Percentiles rank a stretch among this genome's conserved stretches.
Evolutionary conservation across 2,888 invertebrate genomes (phyloP).

Genomic region (Nomada hirtipes): DNA sequence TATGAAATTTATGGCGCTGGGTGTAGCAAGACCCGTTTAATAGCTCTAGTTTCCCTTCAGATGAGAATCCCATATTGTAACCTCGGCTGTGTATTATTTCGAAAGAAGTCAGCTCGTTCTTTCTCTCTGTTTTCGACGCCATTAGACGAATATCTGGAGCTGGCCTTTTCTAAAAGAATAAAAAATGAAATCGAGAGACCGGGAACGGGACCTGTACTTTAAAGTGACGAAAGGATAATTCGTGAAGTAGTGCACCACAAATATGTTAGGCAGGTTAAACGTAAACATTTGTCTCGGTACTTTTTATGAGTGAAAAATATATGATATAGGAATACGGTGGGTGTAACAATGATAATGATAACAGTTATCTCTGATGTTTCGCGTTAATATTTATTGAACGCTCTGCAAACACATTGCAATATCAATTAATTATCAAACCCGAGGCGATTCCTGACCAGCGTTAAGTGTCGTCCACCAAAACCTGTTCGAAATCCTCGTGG

Average conservation of each 20-base stretch:
- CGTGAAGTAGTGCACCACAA: too few species aligned
- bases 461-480: slow-evolving; percentile 17
- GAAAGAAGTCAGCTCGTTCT: slow-evolving; percentile 37
- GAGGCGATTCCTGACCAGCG: slow-evolving; percentile 7
- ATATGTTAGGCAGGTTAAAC: too few species aligned
- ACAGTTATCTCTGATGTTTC: too few species aligned
- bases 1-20: slow-evolving; percentile 55
- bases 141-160: not conserved
- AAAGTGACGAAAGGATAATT: too few species aligned
- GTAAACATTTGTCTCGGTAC: too few species aligned
- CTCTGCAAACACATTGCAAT: not conserved
- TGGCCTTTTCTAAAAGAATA: too few species aligned
- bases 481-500: slow-evolving; percentile 30
- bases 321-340: too few species aligned
- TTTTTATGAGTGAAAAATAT: too few species aligned
- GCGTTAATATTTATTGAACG: too few species aligned
- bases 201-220: too few species aligned
- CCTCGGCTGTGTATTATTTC: slow-evolving; percentile 51
- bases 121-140: not conserved
- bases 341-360: too few species aligned
- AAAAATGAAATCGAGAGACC: too few species aligned
- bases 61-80: slow-evolving; percentile 34
- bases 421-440: not conserved
- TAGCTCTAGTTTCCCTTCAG: slow-evolving; percentile 67
- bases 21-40: slow-evolving; percentile 73